Evolutionary conservation across 2,113 vertebrate genomes (phyloP).

Genomic region (Tyrannus savana): DNA sequence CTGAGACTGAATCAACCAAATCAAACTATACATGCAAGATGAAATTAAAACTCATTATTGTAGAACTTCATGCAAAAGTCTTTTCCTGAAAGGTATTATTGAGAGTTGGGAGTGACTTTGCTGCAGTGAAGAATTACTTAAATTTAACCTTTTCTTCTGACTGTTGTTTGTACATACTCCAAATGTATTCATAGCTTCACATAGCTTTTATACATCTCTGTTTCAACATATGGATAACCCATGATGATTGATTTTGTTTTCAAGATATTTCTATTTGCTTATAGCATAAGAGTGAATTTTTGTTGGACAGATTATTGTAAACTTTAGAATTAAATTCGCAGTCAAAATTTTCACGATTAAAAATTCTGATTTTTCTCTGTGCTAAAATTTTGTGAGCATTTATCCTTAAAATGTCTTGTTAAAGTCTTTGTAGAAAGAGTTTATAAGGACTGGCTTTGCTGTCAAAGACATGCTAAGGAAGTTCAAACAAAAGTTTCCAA

Average conservation of each 20-base stretch:
- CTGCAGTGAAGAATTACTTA: neutral
- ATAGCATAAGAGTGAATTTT: neutral
- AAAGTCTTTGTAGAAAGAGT: conserved; percentile 27
- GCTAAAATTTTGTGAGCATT: conserved; percentile 9
- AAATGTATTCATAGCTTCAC: neutral
- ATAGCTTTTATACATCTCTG: neutral
- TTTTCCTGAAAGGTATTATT: neutral
- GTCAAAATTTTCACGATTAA: neutral
- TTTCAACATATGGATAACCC: neutral
- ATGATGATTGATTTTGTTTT: neutral
- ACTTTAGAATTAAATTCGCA: neutral
- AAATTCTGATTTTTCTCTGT: neutral
- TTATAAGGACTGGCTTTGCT: conserved; percentile 45
- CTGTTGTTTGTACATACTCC: neutral
- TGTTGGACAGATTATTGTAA: neutral
- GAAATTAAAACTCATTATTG: neutral
- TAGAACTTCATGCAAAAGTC: neutral
- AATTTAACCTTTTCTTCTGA: neutral
- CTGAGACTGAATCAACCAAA: neutral
- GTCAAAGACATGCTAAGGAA: conserved; percentile 47
- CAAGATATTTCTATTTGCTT: neutral
- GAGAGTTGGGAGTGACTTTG: neutral
- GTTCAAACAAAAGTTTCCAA: conserved; percentile 55
- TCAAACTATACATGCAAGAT: neutral
- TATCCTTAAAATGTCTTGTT: conserved; percentile 41